Percentiles rank a stretch among this genome's conserved stretches.
Conservation (phyloP, 2,888 invertebrate genomes). For the Epistrophe grossulariae region DNA sequence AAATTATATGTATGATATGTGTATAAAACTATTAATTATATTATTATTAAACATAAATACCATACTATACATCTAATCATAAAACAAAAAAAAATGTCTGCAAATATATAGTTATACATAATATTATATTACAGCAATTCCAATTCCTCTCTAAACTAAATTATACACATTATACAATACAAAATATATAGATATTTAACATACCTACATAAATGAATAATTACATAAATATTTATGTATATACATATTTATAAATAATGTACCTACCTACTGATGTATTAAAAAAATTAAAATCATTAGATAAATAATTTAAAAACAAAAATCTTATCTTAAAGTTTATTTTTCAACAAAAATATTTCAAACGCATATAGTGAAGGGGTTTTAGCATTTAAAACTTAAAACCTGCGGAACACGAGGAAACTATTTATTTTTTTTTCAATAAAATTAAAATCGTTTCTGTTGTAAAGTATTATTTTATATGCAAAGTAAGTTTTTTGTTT, state of each 20-base stretch:
- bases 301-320: neutral
- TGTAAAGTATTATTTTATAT: neutral
- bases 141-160: constrained; percentile 4
- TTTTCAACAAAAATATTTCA: neutral
- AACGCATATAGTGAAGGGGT: neutral
- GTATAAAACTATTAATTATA: constrained; percentile 26
- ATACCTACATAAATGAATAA: constrained; percentile 10
- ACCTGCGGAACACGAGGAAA: neutral
- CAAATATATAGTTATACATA: constrained; percentile 38
- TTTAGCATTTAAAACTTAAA: neutral
- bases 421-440: neutral
- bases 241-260: neutral
- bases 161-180: constrained; percentile 35
- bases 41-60: constrained; percentile 76
- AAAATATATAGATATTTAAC: constrained; percentile 19
- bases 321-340: neutral
- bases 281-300: constrained; percentile 8
- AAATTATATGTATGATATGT: constrained; percentile 22
- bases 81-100: constrained; percentile 3
- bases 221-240: constrained; percentile 1
- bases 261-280: constrained; percentile 15
- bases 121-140: constrained; percentile 29
- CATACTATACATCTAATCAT: constrained; percentile 53
- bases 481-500: no score
- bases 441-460: neutral